Evolutionary conservation across 2,888 invertebrate genomes (phyloP), one percentile per base, ranked within the genome.

Genomic region (Spicauda simplicius): DNA sequence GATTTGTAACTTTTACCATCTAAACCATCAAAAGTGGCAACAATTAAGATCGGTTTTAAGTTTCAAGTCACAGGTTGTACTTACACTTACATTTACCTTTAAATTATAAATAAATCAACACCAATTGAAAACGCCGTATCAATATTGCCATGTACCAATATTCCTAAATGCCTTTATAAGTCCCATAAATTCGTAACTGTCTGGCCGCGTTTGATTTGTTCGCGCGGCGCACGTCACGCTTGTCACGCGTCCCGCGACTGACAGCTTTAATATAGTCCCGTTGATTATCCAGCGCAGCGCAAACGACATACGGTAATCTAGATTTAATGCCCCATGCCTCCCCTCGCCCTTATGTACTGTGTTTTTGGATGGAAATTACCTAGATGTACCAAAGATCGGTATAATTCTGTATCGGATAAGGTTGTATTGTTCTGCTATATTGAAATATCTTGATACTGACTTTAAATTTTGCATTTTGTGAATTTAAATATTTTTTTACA

Each of bases 181-280:
- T 59, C 65, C 64, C 65, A 65, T 65, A 65, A 65, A 65, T 65
- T 65, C 65, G 65, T 65, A 65, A 59, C 59, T 65, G 65, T 65
- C 65, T 59, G 54, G 54, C 52, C 59, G 76, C 78, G 82, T 85
- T 83, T 82, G 83, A 85, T 86, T 80, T 80, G 80, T 77, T 80
- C 81, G 80, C 78, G 80, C 75, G 75, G 74, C 78, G 77, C 71
- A 54, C 64, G 75, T 84, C 85, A 85, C 80, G 74, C 75, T 74
- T 85, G 87, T 87, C 88, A 89, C 85, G 83, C 85, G 83, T 83
- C 83, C 85, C 85, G 86, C 88, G 91, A 91, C 84, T 86, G 91
- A 92, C 91, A 89, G 91, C 88, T 89, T 90, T 90, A 91, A 90
- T 91, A 90, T 83, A 87, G 90, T 88, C 87, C 86, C 84, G 90